Evolutionary conservation across 2,113 vertebrate genomes (phyloP).

Genomic region (Microcebus ravelobensis): DNA sequence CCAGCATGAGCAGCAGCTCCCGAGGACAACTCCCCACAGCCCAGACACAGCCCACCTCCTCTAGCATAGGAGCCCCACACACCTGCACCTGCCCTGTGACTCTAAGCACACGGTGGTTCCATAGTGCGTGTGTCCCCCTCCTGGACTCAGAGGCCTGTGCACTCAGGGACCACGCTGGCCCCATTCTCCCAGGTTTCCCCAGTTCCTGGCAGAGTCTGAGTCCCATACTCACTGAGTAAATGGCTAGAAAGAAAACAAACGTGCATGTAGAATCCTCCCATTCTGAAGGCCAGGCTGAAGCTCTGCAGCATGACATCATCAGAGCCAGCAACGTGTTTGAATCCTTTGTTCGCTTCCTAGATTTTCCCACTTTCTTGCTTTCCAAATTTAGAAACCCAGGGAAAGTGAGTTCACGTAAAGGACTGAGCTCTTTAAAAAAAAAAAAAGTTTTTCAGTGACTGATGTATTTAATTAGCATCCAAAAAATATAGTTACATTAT

Average conservation of each 20-base stretch:
- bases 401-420: not conserved
- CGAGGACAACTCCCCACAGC: not conserved
- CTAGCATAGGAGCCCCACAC: fast-evolving
- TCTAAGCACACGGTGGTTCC: not conserved
- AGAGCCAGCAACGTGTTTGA: not conserved
- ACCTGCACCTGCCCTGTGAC: not conserved
- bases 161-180: not conserved
- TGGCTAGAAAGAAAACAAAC: not conserved
- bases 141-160: not conserved
- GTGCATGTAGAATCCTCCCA: not conserved
- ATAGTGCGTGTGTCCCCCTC: not conserved
- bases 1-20: not conserved
- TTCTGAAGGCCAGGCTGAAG: not conserved
- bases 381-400: not conserved
- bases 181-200: not conserved
- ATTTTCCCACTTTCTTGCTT: not conserved
- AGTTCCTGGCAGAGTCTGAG: not conserved
- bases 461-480: slow-evolving; percentile 64
- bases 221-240: not conserved
- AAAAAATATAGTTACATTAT: slow-evolving; percentile 55
- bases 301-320: not conserved
- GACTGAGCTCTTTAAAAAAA: not conserved
- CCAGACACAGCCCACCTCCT: not conserved
- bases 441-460: not conserved
- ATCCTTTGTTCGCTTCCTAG: not conserved